Percentiles rank a stretch among this genome's conserved stretches.
Conservation (phyloP, 2,888 invertebrate species). For the Nesidiocoris tenuis region DNA sequence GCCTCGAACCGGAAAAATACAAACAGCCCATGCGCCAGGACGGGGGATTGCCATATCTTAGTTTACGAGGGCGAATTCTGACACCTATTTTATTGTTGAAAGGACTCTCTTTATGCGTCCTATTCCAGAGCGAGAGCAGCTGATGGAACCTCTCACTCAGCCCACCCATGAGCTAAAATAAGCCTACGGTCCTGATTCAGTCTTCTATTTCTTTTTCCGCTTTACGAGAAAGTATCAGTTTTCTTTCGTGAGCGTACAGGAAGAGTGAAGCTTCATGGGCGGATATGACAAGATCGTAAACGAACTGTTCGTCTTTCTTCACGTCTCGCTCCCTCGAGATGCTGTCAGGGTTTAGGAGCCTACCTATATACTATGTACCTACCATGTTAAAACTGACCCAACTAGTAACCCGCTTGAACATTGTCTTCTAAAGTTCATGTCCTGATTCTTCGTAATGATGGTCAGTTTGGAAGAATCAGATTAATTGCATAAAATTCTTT, state of each 20-base stretch:
- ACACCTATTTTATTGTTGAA: constrained; percentile 1
- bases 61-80: background rate
- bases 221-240: constrained; percentile 17
- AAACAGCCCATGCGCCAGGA: constrained; percentile 1
- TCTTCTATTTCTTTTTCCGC: background rate
- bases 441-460: background rate
- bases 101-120: constrained; percentile 8
- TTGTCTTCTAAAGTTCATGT: background rate
- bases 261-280: background rate
- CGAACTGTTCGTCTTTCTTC: background rate
- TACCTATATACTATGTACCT: no score
- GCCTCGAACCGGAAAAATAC: constrained; percentile 2
- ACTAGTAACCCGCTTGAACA: background rate
- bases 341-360: no score
- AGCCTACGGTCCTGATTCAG: background rate
- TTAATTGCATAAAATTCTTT: background rate
- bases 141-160: constrained; percentile 7
- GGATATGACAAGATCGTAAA: background rate
- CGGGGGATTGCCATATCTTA: constrained; percentile 2
- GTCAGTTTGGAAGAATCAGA: background rate
- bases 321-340: no score
- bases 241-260: constrained; percentile 11
- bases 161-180: background rate
- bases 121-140: background rate
- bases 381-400: no score